These are phyloP conservation scores for Coendou prehensilis DNA, from an alignment of 2,797 vertebrate species.

Conservation along the genomic window DNA sequence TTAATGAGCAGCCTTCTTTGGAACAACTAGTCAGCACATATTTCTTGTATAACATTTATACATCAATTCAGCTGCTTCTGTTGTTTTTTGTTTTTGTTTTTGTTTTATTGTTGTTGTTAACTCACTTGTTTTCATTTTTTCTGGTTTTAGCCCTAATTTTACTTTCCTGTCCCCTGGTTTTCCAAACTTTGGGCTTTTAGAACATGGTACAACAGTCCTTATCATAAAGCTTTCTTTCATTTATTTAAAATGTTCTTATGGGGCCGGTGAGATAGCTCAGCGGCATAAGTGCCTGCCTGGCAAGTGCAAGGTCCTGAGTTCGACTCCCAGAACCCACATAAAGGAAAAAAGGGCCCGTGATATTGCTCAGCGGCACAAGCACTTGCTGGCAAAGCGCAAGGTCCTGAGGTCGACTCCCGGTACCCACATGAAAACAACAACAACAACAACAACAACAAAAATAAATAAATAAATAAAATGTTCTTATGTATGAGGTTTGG, in stretches of 20 bases:
- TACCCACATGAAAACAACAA: too few relatives aligned
- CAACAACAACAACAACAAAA: too few relatives aligned
- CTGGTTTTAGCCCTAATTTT: conserved; percentile 1
- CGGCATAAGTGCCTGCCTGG: too few relatives aligned
- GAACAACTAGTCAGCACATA: not conserved
- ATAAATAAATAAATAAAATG: not conserved
- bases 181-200: not conserved
- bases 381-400: too few relatives aligned
- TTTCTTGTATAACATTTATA: not conserved
- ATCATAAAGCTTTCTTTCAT: not conserved
- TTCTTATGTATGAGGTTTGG: not conserved
- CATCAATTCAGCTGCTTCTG: not conserved
- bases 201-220: not conserved
- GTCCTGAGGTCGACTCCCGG: too few relatives aligned
- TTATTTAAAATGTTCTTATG: not conserved
- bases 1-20: conserved; percentile 6
- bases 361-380: too few relatives aligned
- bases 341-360: too few relatives aligned
- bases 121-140: not conserved
- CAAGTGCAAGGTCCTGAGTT: too few relatives aligned
- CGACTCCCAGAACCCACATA: too few relatives aligned
- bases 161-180: not conserved
- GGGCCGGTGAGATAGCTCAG: too few relatives aligned
- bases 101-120: not conserved
- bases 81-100: not conserved